phyloP scores from a whole-genome alignment of 2,113 vertebrate genomes.

The Mus pahari region DNA sequence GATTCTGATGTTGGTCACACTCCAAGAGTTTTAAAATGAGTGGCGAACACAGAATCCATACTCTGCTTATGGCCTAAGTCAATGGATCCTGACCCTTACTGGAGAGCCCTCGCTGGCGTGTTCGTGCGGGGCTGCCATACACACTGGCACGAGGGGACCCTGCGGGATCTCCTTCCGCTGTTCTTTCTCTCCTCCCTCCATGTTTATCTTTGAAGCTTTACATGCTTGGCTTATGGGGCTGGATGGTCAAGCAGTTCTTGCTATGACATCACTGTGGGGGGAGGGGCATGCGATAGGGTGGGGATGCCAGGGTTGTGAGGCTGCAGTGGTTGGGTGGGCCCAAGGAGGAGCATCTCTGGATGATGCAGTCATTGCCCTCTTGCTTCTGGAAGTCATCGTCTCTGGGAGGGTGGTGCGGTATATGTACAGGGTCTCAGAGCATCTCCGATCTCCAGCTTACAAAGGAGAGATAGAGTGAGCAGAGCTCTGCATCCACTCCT shows the following conservation, averaged over 20 bases:
- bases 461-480: no score
- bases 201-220: background rate
- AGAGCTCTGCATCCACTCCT: no score
- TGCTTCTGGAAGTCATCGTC: background rate
- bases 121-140: background rate
- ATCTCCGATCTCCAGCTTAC: no score
- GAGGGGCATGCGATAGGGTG: background rate
- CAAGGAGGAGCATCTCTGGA: fast-evolving
- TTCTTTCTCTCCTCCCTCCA: no score
- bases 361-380: fast-evolving
- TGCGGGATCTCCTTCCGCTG: fast-evolving
- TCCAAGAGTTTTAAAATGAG: slow-evolving; percentile 22
- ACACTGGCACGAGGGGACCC: fast-evolving
- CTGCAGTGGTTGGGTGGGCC: background rate
- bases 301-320: fast-evolving
- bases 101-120: fast-evolving
- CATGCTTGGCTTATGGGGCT: background rate
- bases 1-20: slow-evolving; percentile 69
- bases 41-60: slow-evolving; percentile 66
- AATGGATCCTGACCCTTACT: background rate
- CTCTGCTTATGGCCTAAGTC: slow-evolving; percentile 35
- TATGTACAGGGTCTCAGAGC: fast-evolving
- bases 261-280: background rate
- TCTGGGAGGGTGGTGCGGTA: fast-evolving
- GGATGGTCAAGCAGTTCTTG: fast-evolving